Evolutionary conservation across 2,113 vertebrate species (phyloP).

Genomic region (Tamias sibiricus): DNA sequence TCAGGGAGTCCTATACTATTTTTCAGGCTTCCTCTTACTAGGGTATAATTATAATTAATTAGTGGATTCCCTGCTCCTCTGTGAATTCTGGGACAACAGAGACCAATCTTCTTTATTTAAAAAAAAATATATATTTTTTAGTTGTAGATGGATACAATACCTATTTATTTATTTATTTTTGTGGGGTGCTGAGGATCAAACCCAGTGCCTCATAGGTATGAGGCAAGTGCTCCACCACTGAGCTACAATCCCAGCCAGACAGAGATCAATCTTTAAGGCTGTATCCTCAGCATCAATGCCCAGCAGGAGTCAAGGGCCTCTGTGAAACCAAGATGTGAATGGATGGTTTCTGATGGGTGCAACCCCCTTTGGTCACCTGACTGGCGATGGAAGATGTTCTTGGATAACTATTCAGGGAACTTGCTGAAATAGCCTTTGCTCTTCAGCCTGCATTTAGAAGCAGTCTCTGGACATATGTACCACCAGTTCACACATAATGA

Average conservation of each 20-base stretch:
- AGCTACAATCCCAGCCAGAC: too few relatives aligned
- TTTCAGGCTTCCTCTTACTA: background rate
- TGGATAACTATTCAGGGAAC: background rate
- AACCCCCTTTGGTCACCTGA: background rate
- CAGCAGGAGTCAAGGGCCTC: background rate
- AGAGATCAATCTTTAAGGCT: background rate
- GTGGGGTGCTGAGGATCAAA: too few relatives aligned
- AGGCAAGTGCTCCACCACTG: too few relatives aligned
- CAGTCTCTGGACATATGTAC: background rate
- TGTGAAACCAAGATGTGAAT: background rate
- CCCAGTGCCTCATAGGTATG: too few relatives aligned
- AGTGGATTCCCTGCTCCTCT: background rate
- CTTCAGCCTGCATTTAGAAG: constrained; percentile 42
- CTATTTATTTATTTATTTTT: too few relatives aligned
- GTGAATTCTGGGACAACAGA: background rate
- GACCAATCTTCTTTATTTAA: background rate
- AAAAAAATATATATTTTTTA: too few relatives aligned
- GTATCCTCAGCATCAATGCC: background rate
- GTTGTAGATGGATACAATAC: too few relatives aligned
- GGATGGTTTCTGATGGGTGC: background rate
- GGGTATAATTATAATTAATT: background rate
- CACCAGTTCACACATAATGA: background rate
- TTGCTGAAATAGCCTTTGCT: background rate
- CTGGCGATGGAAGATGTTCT: background rate
- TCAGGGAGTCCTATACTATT: background rate